These are phyloP conservation scores for Celastrina argiolus DNA, from an alignment of 2,888 invertebrate species.

Conservation along the genomic window DNA sequence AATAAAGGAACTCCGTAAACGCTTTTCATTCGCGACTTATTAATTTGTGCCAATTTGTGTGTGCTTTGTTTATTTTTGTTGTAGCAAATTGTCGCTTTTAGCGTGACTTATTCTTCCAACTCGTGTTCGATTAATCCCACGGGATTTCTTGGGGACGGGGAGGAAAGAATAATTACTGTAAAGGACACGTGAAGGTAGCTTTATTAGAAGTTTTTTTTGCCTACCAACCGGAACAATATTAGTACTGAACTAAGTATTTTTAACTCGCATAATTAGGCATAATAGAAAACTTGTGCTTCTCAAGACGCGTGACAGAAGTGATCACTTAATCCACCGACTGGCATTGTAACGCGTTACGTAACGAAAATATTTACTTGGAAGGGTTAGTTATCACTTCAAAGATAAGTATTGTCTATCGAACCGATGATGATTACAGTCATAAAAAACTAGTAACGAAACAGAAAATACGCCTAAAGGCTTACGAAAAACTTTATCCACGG, in stretches of 20 bases:
- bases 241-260: too few relatives aligned
- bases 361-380: too few relatives aligned
- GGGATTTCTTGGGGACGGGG: background rate
- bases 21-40: conserved; percentile 22
- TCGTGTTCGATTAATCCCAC: background rate
- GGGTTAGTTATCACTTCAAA: too few relatives aligned
- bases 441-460: background rate
- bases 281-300: too few relatives aligned
- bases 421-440: background rate
- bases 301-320: too few relatives aligned
- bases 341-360: too few relatives aligned
- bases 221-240: background rate
- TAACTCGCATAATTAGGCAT: too few relatives aligned
- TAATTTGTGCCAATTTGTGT: conserved; percentile 19
- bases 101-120: background rate
- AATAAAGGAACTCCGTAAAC: conserved; percentile 33
- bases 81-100: background rate
- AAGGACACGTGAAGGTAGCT: background rate
- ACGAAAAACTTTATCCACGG: background rate
- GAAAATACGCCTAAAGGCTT: background rate
- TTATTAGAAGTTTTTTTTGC: background rate
- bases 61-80: background rate
- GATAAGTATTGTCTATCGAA: background rate
- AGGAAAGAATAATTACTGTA: background rate
- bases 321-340: too few relatives aligned